Base-by-base conservation (phyloP, 2,888 invertebrate species). In the Xylophagus ater region DNA sequence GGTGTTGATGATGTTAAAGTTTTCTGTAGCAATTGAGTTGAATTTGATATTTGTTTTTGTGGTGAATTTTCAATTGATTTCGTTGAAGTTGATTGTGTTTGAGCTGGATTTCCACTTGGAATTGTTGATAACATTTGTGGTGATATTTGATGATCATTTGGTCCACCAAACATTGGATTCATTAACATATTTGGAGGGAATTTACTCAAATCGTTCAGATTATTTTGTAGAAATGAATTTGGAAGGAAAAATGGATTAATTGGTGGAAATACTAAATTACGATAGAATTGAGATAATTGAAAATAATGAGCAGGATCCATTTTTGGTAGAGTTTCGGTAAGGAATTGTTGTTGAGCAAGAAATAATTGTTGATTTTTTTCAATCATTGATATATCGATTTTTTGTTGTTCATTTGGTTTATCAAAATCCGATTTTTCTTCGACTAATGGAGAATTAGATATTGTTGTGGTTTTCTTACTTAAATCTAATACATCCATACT, bases 401-500 rank as follows among this genome's bases (percentile, higher is more conserved):
- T 53, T 4, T 48, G 43, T 7, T 49, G 49, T 3, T 46, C 44
- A 33, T 41, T 37, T 3, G 40, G 40, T 18, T 31, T 37, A 32
- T 44, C 28, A 25, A 7, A 7, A 13, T 39, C 31, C 2, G n/a
- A 34, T 15, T 39, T 39, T 18, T 40, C 47, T 7, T 54, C 51
- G 2, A 40, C 29, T 49, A 8, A 34, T 51, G 8, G 49, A 47
- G 25, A 51, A 51, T 6, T 58, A 52, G 33, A 42, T n/a, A 43
- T 24, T 34, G 46, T 48, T 3, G 49, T 41, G 1, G 73, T 76
- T 62, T 86, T 87, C 56, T 83, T 84, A 57, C 86, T 86, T 46
- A 89, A 71, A 65, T 89, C 88, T 31, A 88, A 68, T 4, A 81
- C 86, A 59, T 84, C 81, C 64, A 80, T 81, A 39, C 78, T 78